Conservation (phyloP, 2,797 vertebrate genomes). For the Sciurus vulgaris region DNA sequence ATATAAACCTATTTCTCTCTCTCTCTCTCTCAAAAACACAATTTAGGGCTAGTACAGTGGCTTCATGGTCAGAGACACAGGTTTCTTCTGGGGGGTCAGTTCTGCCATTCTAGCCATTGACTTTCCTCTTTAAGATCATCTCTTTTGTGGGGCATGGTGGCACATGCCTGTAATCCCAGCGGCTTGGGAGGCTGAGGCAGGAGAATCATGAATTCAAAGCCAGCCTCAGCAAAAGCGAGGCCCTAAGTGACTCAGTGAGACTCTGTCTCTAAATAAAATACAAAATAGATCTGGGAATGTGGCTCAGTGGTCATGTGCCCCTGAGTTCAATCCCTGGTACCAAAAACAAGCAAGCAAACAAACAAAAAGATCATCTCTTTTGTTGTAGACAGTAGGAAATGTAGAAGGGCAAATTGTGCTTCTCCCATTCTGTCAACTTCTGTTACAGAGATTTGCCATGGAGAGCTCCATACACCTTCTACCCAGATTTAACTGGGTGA, state of each 20-base stretch:
- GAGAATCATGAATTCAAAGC: too few species aligned
- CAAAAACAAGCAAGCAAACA: too few species aligned
- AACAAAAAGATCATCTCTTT: background rate
- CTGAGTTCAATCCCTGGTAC: too few species aligned
- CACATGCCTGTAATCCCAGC: too few species aligned
- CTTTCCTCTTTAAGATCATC: background rate
- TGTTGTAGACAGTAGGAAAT: background rate
- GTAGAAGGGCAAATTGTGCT: background rate
- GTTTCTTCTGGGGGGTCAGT: background rate
- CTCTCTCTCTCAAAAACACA: background rate
- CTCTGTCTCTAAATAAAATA: too few species aligned
- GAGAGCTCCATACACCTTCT: background rate
- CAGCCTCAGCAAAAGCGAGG: too few species aligned
- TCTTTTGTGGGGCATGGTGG: background rate
- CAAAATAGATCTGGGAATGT: too few species aligned
- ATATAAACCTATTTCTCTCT: background rate
- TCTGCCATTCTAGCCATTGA: background rate
- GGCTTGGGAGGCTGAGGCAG: too few species aligned
- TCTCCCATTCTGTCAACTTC: background rate
- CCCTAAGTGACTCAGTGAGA: too few species aligned
- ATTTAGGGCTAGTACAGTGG: background rate
- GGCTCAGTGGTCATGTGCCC: too few species aligned
- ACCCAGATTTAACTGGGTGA: background rate
- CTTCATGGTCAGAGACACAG: background rate
- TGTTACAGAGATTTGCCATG: background rate